Percentiles rank a stretch among this genome's conserved stretches.
Conservation (phyloP, 2,888 invertebrate species). For the Tethea ocularis region DNA sequence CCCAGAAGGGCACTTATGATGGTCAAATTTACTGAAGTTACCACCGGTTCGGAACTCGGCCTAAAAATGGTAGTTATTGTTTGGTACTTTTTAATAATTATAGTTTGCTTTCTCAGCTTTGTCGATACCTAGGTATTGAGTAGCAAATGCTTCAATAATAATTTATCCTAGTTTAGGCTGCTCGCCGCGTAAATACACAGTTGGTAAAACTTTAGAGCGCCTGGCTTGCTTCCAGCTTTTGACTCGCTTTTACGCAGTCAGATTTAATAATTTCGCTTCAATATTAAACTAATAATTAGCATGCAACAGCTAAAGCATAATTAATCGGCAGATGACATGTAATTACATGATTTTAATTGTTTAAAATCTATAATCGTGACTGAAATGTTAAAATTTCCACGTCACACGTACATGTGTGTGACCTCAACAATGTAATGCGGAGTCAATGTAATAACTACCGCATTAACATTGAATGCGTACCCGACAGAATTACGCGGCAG, state of each 20-base stretch:
- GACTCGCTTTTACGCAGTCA: not conserved
- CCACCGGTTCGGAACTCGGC: too few relatives aligned
- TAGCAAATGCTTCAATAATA: not conserved
- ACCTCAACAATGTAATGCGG: not conserved
- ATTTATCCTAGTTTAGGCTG: not conserved
- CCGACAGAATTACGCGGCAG: constrained; percentile 22
- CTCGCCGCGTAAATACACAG: not conserved
- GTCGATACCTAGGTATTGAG: not conserved
- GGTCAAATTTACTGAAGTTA: too few relatives aligned
- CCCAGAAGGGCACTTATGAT: too few relatives aligned
- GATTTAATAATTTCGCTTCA: not conserved
- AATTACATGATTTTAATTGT: constrained; percentile 2
- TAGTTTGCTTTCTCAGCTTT: not conserved
- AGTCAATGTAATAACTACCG: not conserved
- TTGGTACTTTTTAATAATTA: too few relatives aligned
- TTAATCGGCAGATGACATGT: constrained; percentile 8
- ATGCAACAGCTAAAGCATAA: not conserved
- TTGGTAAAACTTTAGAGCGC: not conserved
- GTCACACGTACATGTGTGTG: constrained; percentile 5
- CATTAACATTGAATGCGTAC: constrained; percentile 4
- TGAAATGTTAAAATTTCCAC: not conserved
- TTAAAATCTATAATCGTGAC: constrained; percentile 9
- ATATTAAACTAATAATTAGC: constrained; percentile 4
- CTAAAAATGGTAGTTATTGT: too few relatives aligned
- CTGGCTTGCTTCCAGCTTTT: constrained; percentile 2